phyloP scores from a whole-genome alignment of 2,797 vertebrate species.

The Choloepus didactylus region DNA sequence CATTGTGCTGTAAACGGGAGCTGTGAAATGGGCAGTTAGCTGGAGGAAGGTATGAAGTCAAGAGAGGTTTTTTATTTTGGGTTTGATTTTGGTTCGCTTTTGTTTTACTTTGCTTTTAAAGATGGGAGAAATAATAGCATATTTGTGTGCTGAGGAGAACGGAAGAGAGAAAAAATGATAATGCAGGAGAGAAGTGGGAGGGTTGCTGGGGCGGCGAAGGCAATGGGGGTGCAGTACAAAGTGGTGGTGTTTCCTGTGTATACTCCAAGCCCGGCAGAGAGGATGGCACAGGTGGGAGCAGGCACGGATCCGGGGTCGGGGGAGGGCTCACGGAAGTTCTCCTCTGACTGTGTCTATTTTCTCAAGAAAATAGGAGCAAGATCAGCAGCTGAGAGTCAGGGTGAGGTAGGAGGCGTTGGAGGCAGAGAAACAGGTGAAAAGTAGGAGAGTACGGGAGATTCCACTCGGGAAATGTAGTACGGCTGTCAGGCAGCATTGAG shows the following conservation, averaged over 20 bases:
- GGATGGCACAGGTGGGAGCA: not conserved
- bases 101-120: slow-evolving; percentile 17
- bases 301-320: not conserved
- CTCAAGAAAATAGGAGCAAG: not conserved
- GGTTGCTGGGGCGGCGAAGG: not conserved
- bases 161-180: not conserved
- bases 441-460: not conserved
- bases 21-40: not conserved
- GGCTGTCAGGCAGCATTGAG: not conserved
- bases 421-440: not conserved
- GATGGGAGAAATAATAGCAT: not conserved
- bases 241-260: too few species aligned
- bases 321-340: not conserved
- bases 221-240: rapidly evolving
- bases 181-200: not conserved
- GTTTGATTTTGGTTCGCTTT: not conserved
- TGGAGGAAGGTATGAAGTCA: not conserved
- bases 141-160: not conserved
- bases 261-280: too few species aligned
- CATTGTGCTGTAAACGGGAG: not conserved
- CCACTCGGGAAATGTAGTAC: rapidly evolving
- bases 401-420: not conserved
- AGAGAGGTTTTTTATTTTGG: not conserved
- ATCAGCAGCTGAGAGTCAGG: not conserved
- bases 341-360: not conserved